Evolutionary conservation across 35 echinoderm and acorn worm species (phyloP).

Genomic region (Apostichopus californicus): DNA sequence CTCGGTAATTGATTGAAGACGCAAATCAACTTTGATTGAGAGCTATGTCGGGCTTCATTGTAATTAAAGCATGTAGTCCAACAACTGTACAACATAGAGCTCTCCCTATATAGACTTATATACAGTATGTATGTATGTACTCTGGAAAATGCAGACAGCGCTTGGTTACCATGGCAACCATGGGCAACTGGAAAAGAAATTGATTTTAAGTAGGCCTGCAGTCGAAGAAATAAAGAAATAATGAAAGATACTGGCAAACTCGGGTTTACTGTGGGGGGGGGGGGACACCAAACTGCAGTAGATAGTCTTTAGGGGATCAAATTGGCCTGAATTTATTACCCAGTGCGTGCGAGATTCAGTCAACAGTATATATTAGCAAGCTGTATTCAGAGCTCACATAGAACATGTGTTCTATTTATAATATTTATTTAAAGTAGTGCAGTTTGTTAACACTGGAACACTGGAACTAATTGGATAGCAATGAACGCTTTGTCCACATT

Average conservation of each 20-base stretch:
- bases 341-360: no score
- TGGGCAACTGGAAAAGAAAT: not conserved
- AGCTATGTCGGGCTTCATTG: not conserved
- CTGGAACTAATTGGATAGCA: no score
- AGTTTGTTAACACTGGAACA: no score
- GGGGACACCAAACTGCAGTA: no score
- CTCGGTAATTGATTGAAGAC: conserved; percentile 8
- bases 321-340: no score
- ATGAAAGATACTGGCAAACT: not conserved
- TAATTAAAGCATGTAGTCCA: not conserved
- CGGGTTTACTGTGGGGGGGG: no score
- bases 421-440: no score
- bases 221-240: not conserved
- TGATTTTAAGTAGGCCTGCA: not conserved
- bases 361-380: no score
- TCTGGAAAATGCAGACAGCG: not conserved
- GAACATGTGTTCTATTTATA: no score
- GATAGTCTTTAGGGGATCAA: no score
- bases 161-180: not conserved
- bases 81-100: not conserved
- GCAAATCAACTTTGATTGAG: conserved; percentile 1
- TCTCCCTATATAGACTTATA: not conserved
- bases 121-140: not conserved
- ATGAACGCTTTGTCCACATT: no score
- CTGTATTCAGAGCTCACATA: no score